Evolutionary conservation across 2,113 vertebrate genomes (phyloP).

Genomic region (Edolisoma coerulescens): DNA sequence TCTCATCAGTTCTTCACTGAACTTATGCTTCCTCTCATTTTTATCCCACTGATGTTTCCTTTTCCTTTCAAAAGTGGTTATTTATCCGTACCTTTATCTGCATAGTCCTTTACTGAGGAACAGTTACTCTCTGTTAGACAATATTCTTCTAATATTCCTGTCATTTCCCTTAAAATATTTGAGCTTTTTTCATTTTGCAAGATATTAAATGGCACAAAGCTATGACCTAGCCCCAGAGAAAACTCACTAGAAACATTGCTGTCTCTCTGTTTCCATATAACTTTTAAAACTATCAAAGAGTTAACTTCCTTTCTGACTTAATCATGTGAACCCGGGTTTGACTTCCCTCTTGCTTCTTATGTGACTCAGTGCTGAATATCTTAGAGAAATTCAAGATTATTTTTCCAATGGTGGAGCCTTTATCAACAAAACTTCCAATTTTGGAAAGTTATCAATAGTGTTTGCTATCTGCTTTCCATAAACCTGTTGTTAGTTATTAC

Average conservation of each 20-base stretch:
- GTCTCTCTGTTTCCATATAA: not conserved
- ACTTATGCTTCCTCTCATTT: not conserved
- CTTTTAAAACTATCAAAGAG: not conserved
- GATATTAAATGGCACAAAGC: not conserved
- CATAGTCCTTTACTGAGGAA: not conserved
- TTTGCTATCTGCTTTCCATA: not conserved
- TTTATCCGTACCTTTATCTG: not conserved
- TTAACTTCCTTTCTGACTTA: not conserved
- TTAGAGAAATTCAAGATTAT: not conserved
- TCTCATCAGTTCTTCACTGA: not conserved
- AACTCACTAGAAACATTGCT: not conserved
- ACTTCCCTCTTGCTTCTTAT: not conserved
- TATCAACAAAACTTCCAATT: not conserved
- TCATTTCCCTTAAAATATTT: not conserved
- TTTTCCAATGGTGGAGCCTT: not conserved
- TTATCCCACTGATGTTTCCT: not conserved
- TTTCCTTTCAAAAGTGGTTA: not conserved
- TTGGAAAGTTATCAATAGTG: not conserved
- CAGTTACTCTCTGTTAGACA: not conserved
- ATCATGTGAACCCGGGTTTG: not conserved
- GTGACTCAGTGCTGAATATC: not conserved
- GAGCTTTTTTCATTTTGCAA: not conserved
- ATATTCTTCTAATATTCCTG: not conserved
- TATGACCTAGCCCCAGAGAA: not conserved
- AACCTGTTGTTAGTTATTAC: not conserved